Base-by-base conservation (phyloP, 2,797 vertebrate species). In the Busarellus nigricollis region DNA sequence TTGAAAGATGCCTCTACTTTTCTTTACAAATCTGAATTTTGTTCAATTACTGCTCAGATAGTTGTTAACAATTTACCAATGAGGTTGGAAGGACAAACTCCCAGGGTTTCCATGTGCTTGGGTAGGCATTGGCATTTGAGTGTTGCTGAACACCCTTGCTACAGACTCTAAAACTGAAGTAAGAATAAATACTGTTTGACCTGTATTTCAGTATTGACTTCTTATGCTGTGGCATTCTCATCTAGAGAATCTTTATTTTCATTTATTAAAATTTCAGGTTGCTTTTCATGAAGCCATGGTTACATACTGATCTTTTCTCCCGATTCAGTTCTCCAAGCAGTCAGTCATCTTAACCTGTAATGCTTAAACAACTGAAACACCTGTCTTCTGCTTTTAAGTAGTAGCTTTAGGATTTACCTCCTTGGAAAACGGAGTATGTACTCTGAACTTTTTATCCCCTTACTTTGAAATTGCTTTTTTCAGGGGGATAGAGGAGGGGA, bases 151-250 rank as follows among this genome's bases (percentile, higher is more conserved):
- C 62, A 92, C 84, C 70, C 62, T 95, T 94, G 78, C 93, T 86
- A 66, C 15, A 86, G 83, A 94, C 47, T 93, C 69, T 85, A 71
- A 87, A 95, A 71, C 87, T 94, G 57, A 93, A 86, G 86, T 58
- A 94, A 96, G 89, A 97, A 96, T 95, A 96, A 97, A 93, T 88
- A 52, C 84, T 93, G 91, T 96, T 96, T 94, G 83, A 90, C 59
- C 77, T 93, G 40, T 86, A 76, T 91, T 94, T 90, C 83, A 82
- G 35, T 82, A 83, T 45, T 93, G 90, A 65, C 19, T 80, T 15
- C 37, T 59, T 92, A n/a, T 33, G 74, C 85, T 84, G 72, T 93
- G 73, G 29, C 72, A 72, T 77, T 95, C 70, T 81, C 31, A 42
- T 47, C 69, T 84, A 65, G 58, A 79, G 45, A 49, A 35, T 74